Evolutionary conservation across 2,113 vertebrate genomes (phyloP), one percentile per base, ranked within the genome.

Genomic region (Gymnocephalus cernua): DNA sequence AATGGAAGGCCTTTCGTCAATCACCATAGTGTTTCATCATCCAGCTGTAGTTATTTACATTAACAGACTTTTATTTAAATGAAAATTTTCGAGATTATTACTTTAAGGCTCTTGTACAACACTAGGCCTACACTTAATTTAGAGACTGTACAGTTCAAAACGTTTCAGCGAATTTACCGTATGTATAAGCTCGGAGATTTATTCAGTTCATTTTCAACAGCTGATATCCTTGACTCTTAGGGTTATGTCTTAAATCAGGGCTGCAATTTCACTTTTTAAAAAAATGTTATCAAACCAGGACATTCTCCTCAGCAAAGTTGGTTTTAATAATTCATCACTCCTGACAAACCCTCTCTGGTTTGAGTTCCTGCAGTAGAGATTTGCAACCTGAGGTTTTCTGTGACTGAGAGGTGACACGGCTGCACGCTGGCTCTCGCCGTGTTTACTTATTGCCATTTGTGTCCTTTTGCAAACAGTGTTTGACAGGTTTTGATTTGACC

Each of bases 301-400:
- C 82, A 14, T 76, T 74, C 29, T 72, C 27, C 5, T 61, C 71
- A 27, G 85, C 64, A 82, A 85, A 70, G 70, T 68, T 79, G 61
- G 4, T 73, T 88, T 91, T 87, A 91, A 91, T 90, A 81, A 91
- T 93, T 91, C 59, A 91, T 87, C n/a, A 4, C 71, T 71, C 15
- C 51, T 68, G 54, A 84, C 84, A 87, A 91, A 86, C 70, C 77
- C 79, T 73, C 56, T 63, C 32, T 56, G 54, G 50, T 71, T 67
- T 32, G 25, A 69, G 77, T 73, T 82, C 23, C 67, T 53, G 72
- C 78, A 66, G 76, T 47, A 38, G 29, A 13, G 74, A 83, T 83
- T 86, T 82, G 54, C 82, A 75, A 77, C 82, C 50, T 23, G 53
- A 79, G 70, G 35, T 84, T 89, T 74, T 59, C 16, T 1, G 68